Conservation (phyloP, 2,888 invertebrate genomes). For the Cryptocheilus praepositus region DNA sequence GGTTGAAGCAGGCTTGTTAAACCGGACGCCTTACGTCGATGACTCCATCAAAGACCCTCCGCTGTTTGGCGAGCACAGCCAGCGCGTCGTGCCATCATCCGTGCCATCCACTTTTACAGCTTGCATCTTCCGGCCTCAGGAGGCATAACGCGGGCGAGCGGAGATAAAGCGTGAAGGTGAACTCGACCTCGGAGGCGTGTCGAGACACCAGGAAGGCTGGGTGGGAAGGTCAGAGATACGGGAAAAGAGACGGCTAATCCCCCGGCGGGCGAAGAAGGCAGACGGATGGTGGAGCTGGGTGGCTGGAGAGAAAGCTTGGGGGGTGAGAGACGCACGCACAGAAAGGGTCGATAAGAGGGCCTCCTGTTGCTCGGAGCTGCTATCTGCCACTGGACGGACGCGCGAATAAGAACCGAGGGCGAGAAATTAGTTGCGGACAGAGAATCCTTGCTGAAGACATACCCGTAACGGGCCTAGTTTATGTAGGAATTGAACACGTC, state of each 20-base stretch:
- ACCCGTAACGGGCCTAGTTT: too few species aligned
- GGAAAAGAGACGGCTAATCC: not conserved
- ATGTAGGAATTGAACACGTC: too few species aligned
- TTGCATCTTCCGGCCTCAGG: conserved; percentile 1
- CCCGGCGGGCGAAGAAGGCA: not conserved
- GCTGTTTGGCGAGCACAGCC: too few species aligned
- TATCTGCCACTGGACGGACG: conserved; percentile 36
- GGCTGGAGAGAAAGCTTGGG: conserved; percentile 11
- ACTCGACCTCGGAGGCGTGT: conserved; percentile 6
- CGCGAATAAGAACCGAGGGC: conserved; percentile 15
- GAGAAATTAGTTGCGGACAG: conserved; percentile 7
- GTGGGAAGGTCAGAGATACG: too few species aligned
- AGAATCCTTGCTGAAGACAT: too few species aligned
- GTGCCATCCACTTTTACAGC: conserved; percentile 24
- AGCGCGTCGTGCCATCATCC: conserved; percentile 24
- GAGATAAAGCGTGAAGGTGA: conserved; percentile 29
- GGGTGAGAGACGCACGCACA: conserved; percentile 48
- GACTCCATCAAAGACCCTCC: too few species aligned
- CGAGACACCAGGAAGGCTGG: too few species aligned
- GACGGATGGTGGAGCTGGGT: conserved; percentile 21
- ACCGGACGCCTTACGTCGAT: too few species aligned
- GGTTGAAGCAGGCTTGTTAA: too few species aligned
- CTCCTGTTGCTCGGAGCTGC: conserved; percentile 64
- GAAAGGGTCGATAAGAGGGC: conserved; percentile 63
- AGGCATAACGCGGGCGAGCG: too few species aligned